Conservation (phyloP, 1,140 invertebrate species). For the Mactra quadrangularis region DNA sequence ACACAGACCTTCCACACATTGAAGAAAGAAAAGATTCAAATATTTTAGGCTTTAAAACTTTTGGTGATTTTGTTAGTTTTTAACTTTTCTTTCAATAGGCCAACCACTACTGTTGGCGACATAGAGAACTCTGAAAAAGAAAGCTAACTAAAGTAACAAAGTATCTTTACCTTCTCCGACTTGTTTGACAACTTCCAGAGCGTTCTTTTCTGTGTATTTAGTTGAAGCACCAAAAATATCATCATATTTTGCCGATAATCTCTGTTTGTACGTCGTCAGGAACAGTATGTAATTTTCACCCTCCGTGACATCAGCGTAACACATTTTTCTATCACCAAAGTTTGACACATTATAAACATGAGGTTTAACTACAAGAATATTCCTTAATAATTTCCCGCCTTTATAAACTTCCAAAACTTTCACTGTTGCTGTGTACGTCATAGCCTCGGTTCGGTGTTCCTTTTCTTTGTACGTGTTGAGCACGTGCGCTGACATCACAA, state of each 20-base stretch:
- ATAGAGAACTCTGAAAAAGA: no score
- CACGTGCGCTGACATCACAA: conserved; percentile 74
- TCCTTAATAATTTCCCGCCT: conserved; percentile 68
- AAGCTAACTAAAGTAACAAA: no score
- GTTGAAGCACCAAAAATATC: conserved; percentile 81
- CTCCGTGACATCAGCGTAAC: conserved; percentile 79
- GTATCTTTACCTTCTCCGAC: conserved; percentile 73
- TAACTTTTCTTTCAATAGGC: no score
- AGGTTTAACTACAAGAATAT: conserved; percentile 54
- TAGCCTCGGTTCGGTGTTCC: conserved; percentile 63
- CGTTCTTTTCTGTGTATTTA: conserved; percentile 71
- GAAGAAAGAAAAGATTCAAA: no score
- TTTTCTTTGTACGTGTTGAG: conserved; percentile 73
- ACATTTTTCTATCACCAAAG: conserved; percentile 82
- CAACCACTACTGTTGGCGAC: no score
- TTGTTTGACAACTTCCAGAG: conserved; percentile 72
- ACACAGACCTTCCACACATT: no score
- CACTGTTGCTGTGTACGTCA: conserved; percentile 79
- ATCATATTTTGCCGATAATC: conserved; percentile 82
- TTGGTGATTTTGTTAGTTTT: no score
- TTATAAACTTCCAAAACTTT: conserved; percentile 75
- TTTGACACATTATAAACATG: conserved; percentile 80
- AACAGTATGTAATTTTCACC: conserved; percentile 80
- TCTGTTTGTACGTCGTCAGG: conserved; percentile 77
- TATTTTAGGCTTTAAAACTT: no score